phyloP scores from a whole-genome alignment of 2,113 vertebrate species.

The Oncorhynchus clarkii region DNA sequence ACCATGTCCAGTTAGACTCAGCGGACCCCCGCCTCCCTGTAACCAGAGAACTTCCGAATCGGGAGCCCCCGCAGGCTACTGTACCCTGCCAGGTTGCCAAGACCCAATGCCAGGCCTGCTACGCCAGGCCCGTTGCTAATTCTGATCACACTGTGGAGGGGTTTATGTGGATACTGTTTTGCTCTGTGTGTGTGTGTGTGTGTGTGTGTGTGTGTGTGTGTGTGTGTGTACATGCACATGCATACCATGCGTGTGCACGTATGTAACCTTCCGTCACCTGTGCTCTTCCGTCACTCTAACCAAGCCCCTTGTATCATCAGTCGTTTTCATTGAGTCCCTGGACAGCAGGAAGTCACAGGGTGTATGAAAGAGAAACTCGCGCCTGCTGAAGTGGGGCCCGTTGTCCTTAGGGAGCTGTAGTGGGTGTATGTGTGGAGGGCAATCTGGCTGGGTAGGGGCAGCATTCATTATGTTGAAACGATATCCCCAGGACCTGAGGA shows the following conservation, averaged over 20 bases:
- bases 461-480: slow-evolving; percentile 44
- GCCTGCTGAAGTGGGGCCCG: not conserved
- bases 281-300: not conserved
- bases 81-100: too few relatives aligned
- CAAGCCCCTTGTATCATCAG: not conserved
- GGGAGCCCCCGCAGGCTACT: too few relatives aligned
- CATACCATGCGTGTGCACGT: not conserved
- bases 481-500: slow-evolving; percentile 25
- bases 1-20: too few relatives aligned
- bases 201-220: slow-evolving; percentile 2
- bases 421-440: slow-evolving; percentile 16
- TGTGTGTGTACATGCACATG: not conserved
- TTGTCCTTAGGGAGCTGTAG: slow-evolving; percentile 40
- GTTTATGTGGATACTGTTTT: not conserved
- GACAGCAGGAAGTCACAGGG: not conserved
- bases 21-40: too few relatives aligned
- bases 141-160: not conserved
- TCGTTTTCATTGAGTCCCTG: not conserved
- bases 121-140: too few relatives aligned
- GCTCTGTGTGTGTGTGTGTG: not conserved
- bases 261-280: not conserved
- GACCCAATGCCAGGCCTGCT: not conserved
- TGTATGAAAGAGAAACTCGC: not conserved
- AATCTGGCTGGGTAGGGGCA: slow-evolving; percentile 24
- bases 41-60: too few relatives aligned